Base-by-base conservation (phyloP, 2,888 invertebrate species). In the Heteromyza rotundicornis region DNA sequence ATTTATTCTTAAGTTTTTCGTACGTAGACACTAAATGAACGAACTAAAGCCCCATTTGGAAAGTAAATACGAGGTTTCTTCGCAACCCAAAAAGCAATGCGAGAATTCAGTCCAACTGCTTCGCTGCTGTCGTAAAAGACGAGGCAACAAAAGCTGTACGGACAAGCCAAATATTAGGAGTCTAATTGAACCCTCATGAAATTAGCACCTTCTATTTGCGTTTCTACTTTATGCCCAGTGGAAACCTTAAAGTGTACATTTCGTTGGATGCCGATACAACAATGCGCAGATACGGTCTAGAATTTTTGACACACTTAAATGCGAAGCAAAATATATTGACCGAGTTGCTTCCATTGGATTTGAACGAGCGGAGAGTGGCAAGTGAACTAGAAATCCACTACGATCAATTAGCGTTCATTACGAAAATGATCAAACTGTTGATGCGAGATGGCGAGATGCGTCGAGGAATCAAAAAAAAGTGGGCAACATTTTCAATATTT, bases 141-240 rank as follows among this genome's bases (percentile, higher is more conserved):
- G 40, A 40, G 3, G 40, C 27, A 27, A 27, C 5, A 27, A 5
- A 27, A 5, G 27, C 10, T 27, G 27, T 7, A 27, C 7, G 27
- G 27, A 27, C 5, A 27, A 27, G 10, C 27, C 7, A 27, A 27
- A 27, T 5, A 19, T 47, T 47, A 20, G 17, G 47, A 17, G 67
- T 74, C 79, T 80, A 80, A 79, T 80, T 80, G 70, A 74, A 79
- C 73, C 70, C 73, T 77, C 79, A 78, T 77, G 80, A 79, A 79
- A 74, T 80, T 80, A 78, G 69, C 80, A 77, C 79, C 77, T 80
- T 64, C 64, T 77, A 71, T 71, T 80, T 76, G 69, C 67, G 59
- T 69, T 79, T 75, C 68, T 70, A 74, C 68, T 80, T 79, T 73
- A 60, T 66, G 68, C 59, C 63, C 53, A 55, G 14, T 55, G 47